Percentiles rank a stretch among this genome's conserved stretches.
These are phyloP conservation scores for Macrosoma leucophasiata DNA, from an alignment of 2,888 invertebrate species.

Conservation along the genomic window DNA sequence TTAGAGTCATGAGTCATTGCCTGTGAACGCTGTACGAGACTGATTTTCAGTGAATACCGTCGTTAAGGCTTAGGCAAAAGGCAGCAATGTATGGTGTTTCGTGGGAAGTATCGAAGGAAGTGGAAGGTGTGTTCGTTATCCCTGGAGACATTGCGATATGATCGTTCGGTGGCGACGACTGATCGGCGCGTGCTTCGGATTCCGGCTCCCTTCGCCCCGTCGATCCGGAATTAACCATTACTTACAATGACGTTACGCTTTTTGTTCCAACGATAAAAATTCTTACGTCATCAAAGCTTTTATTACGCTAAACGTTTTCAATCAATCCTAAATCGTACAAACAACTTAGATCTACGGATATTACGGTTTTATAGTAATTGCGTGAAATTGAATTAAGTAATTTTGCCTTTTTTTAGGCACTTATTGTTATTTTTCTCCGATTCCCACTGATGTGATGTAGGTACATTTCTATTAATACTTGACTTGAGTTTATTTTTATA, in stretches of 20 bases:
- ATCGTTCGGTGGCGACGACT: conserved; percentile 51
- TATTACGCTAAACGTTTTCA: conserved; percentile 65
- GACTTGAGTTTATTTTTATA: too few species aligned
- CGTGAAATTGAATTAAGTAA: conserved; percentile 28
- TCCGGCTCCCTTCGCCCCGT: conserved; percentile 39
- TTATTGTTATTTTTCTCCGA: conserved; percentile 12
- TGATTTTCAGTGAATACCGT: conserved; percentile 27
- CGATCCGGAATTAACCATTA: conserved; percentile 65
- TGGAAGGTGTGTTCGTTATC: conserved; percentile 38
- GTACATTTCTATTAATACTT: too few species aligned
- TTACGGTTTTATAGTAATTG: conserved; percentile 38
- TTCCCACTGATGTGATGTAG: too few species aligned
- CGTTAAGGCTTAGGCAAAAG: conserved; percentile 32
- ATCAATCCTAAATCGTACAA: conserved; percentile 56
- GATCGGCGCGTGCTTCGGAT: conserved; percentile 69
- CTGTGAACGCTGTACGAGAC: conserved; percentile 39
- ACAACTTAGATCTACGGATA: conserved; percentile 47
- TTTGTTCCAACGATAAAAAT: conserved; percentile 47
- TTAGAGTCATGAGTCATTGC: conserved; percentile 20
- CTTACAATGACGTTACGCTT: conserved; percentile 65
- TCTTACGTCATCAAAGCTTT: conserved; percentile 52
- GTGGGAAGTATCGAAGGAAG: conserved; percentile 14
- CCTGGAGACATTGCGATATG: conserved; percentile 65
- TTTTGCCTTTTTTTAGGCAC: conserved; percentile 16
- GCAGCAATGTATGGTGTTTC: conserved; percentile 38